phyloP scores from a whole-genome alignment of 2,797 vertebrate genomes.

The Apogon hyalosoma region DNA sequence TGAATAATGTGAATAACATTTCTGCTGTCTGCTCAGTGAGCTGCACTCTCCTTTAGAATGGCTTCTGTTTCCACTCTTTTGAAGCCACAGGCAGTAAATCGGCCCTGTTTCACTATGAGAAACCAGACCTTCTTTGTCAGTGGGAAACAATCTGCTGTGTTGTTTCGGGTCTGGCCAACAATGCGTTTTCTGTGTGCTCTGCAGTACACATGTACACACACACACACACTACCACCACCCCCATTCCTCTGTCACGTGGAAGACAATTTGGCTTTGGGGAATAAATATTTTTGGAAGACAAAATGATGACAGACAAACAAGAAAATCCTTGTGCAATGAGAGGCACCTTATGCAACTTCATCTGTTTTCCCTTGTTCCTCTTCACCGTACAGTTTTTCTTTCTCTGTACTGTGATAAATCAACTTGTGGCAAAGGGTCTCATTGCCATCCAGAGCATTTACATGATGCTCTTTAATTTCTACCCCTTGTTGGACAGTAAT shows the following conservation, averaged over 20 bases:
- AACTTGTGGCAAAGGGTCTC: conserved; percentile 23
- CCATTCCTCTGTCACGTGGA: conserved; percentile 62
- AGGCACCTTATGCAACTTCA: conserved; percentile 37
- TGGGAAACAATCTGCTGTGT: conserved; percentile 80
- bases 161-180: conserved; percentile 76
- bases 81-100: conserved; percentile 80
- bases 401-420: conserved; percentile 40
- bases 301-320: conserved; percentile 63
- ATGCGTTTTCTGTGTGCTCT: conserved; percentile 68
- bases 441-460: conserved; percentile 42
- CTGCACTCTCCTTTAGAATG: conserved; percentile 59
- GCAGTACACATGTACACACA: conserved; percentile 30
- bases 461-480: conserved; percentile 51
- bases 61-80: conserved; percentile 78
- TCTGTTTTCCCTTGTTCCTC: conserved; percentile 45
- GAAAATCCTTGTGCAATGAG: conserved; percentile 51
- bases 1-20: conserved; percentile 63
- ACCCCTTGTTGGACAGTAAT: conserved; percentile 50
- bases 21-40: conserved; percentile 63
- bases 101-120: conserved; percentile 77
- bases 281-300: conserved; percentile 76
- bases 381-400: not conserved
- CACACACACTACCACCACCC: conserved; percentile 21
- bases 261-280: conserved; percentile 71
- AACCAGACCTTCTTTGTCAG: conserved; percentile 78